These are phyloP conservation scores for Nematolebias whitei DNA, from an alignment of 2,113 vertebrate genomes.

Conservation along the genomic window DNA sequence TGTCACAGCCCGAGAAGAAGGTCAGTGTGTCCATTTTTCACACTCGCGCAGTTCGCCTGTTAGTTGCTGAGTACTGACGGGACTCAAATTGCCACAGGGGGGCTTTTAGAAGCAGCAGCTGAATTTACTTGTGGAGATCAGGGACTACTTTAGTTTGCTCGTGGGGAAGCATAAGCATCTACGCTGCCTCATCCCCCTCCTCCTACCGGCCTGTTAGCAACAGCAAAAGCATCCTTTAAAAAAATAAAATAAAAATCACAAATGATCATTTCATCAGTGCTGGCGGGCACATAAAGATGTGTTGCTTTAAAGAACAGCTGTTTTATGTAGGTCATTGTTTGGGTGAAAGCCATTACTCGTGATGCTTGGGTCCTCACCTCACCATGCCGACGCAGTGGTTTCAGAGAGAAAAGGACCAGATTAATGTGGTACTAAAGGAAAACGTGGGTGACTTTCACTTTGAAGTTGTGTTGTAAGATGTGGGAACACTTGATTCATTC, in stretches of 20 bases:
- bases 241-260: slow-evolving; percentile 33
- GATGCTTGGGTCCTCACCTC: slow-evolving; percentile 28
- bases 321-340: slow-evolving; percentile 8
- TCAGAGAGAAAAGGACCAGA: slow-evolving; percentile 18
- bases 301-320: slow-evolving; percentile 12
- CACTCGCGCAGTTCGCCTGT: slow-evolving; percentile 15
- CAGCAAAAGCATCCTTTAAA: slow-evolving; percentile 20
- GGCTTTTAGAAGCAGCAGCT: slow-evolving; percentile 38
- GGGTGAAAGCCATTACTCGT: slow-evolving; percentile 43
- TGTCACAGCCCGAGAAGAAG: slow-evolving; percentile 13
- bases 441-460: slow-evolving; percentile 18
- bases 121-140: slow-evolving; percentile 54
- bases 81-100: slow-evolving; percentile 32
- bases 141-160: slow-evolving; percentile 53
- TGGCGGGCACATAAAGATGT: slow-evolving; percentile 1
- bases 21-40: slow-evolving; percentile 14
- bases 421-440: slow-evolving; percentile 28
- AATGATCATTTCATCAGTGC: slow-evolving; percentile 37
- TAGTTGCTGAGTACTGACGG: slow-evolving; percentile 11
- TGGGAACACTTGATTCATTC: slow-evolving; percentile 38
- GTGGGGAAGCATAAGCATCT: slow-evolving; percentile 30
- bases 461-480: slow-evolving; percentile 23
- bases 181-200: background rate
- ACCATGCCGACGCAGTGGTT: slow-evolving; percentile 37
- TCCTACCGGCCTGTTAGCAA: slow-evolving; percentile 26